Evolutionary conservation across 2,113 vertebrate genomes (phyloP).

Genomic region (Megaleporinus macrocephalus): DNA sequence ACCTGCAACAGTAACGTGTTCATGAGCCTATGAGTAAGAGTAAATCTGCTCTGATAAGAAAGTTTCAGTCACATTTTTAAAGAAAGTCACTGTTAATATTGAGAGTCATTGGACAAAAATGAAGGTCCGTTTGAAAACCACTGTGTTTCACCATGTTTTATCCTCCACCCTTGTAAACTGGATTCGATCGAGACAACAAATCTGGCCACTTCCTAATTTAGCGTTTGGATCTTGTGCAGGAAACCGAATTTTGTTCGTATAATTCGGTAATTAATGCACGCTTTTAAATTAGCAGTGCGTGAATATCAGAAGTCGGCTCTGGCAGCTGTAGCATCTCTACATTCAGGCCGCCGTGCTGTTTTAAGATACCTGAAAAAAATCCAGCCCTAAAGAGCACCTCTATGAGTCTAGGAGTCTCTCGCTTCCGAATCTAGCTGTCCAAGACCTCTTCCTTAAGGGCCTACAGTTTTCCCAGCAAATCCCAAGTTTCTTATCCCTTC

Average conservation of each 20-base stretch:
- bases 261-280: not conserved
- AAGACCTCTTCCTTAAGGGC: not conserved
- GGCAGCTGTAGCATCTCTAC: not conserved
- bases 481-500: not conserved
- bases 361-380: not conserved
- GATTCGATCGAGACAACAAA: not conserved
- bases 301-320: not conserved
- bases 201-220: not conserved
- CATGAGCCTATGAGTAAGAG: not conserved
- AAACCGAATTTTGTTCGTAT: not conserved
- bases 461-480: not conserved
- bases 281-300: not conserved
- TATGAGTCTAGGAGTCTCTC: not conserved
- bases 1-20: constrained; percentile 7
- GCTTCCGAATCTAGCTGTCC: not conserved
- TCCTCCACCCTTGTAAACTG: not conserved
- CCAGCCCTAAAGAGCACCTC: not conserved
- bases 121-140: not conserved
- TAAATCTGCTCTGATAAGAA: not conserved
- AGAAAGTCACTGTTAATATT: not conserved
- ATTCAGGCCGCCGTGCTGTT: not conserved
- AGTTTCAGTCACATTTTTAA: not conserved
- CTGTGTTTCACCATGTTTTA: not conserved
- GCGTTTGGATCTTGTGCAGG: not conserved
- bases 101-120: not conserved